Conservation (phyloP, 1,140 invertebrate species). For the Diorhabda carinulata region DNA sequence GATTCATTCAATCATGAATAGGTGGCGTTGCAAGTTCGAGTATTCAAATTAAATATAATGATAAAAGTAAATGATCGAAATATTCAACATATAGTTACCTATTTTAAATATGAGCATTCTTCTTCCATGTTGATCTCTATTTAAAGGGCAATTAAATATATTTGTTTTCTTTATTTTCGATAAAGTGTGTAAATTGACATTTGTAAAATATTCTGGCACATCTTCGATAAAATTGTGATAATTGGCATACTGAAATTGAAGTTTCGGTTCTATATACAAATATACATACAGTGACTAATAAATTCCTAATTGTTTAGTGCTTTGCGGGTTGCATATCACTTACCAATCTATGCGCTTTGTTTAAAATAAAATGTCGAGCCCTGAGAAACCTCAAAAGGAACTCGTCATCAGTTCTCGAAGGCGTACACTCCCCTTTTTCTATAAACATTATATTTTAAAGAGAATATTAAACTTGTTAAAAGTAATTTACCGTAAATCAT, state of each 20-base stretch:
- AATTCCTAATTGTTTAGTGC: no score
- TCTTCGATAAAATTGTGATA: slow-evolving; percentile 72
- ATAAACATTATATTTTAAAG: slow-evolving; percentile 31
- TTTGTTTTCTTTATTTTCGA: slow-evolving; percentile 63
- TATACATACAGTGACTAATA: background rate
- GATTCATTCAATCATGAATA: no score
- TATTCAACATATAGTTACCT: slow-evolving; percentile 46
- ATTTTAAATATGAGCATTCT: slow-evolving; percentile 64
- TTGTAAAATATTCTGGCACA: slow-evolving; percentile 63
- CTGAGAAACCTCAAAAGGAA: slow-evolving; percentile 80
- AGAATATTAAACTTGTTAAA: background rate
- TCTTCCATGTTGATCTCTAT: slow-evolving; percentile 65
- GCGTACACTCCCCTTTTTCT: slow-evolving; percentile 71
- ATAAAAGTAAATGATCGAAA: no score
- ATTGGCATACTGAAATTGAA: slow-evolving; percentile 60
- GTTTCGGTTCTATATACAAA: background rate
- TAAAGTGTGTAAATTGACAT: slow-evolving; percentile 63
- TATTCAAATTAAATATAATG: no score
- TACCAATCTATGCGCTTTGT: slow-evolving; percentile 77
- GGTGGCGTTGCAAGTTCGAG: no score
- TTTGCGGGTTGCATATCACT: slow-evolving; percentile 37
- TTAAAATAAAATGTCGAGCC: slow-evolving; percentile 75
- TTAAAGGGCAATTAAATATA: slow-evolving; percentile 67
- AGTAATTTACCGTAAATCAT: slow-evolving; percentile 68
- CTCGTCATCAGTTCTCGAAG: slow-evolving; percentile 74